phyloP scores from a whole-genome alignment of 2,888 invertebrate species.

The Morpho achilles region DNA sequence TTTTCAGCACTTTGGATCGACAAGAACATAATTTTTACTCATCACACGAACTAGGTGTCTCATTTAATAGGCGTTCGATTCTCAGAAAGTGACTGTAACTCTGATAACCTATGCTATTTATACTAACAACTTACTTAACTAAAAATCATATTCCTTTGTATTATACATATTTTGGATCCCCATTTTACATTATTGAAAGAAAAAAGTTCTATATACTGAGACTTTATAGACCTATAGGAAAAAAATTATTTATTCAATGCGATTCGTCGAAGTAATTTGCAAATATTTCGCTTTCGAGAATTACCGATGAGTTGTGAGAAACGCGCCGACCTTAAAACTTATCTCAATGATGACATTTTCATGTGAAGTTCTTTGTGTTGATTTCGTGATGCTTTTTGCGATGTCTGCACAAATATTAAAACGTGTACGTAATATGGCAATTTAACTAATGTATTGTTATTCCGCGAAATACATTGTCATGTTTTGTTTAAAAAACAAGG shows the following conservation, averaged over 20 bases:
- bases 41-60: too few species aligned
- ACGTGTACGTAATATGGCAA: neutral
- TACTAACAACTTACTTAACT: too few species aligned
- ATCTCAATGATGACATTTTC: constrained; percentile 25
- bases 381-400: constrained; percentile 3
- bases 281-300: constrained; percentile 29
- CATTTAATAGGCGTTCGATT: too few species aligned
- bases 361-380: constrained; percentile 16
- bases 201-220: too few species aligned
- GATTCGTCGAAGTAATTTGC: constrained; percentile 27
- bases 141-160: too few species aligned
- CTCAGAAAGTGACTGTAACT: too few species aligned
- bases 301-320: constrained; percentile 29
- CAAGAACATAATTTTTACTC: too few species aligned
- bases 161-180: too few species aligned
- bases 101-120: too few species aligned
- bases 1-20: too few species aligned
- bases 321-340: constrained; percentile 21
- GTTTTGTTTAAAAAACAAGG: neutral
- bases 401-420: constrained; percentile 4
- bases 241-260: constrained; percentile 26
- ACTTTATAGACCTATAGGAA: neutral
- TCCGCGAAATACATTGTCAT: neutral
- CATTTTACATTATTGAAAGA: too few species aligned
- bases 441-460: neutral